Base-by-base conservation (phyloP, 2,113 vertebrate species). In the Cyphomyrus plagiostoma region DNA sequence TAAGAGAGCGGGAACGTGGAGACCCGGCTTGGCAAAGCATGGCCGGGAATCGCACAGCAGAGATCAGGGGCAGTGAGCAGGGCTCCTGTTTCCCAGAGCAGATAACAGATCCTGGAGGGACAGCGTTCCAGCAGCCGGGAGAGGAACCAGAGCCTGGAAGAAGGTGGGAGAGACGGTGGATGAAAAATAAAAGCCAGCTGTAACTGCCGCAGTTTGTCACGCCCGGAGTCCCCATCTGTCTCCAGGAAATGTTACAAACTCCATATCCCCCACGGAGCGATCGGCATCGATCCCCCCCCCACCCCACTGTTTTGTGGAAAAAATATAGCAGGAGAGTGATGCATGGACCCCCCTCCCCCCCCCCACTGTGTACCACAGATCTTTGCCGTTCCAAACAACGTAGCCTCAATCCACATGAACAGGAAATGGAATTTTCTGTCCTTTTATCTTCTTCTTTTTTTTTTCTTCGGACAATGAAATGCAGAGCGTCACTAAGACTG, bases 201-300 rank as follows among this genome's bases (percentile, higher is more conserved):
- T 88, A 62, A 88, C 21, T 10, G 11, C 26, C 10, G 86, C 35
- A 39, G 17, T 58, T 42, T 88, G 52, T 62, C 35, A 62, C 39
- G 0, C 21, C 4, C 1, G 26, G 19, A 62, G 53, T 45, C 86
- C 8, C 19, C 86, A 45, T 88, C 46, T 26, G 53, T 88, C 53
- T 66, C 86, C 17, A 6, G 17, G 86, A 88, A 88, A 62, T 39
- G 19, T 88, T 88, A 46, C 86, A 46, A 62, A 88, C 86, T 66
- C 39, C 35, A 62, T 88, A 45, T 58, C 86, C 53, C 86, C 86
- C 23, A 39, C 21, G 19, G 86, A 88, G 86, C 86, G 2, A 39
- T 88, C 35, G 49, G 9, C 50, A 87, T 87, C 35, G 50, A 87
- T 87, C 86, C 19, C 10, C 62, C 23, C 1, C n/a, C 62, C 62